A percentile compares a stretch with the other conserved stretches of the same genome.
These are phyloP conservation scores for Adrianichthys oophorus DNA, from an alignment of 2,797 vertebrate species.

Conservation along the genomic window DNA sequence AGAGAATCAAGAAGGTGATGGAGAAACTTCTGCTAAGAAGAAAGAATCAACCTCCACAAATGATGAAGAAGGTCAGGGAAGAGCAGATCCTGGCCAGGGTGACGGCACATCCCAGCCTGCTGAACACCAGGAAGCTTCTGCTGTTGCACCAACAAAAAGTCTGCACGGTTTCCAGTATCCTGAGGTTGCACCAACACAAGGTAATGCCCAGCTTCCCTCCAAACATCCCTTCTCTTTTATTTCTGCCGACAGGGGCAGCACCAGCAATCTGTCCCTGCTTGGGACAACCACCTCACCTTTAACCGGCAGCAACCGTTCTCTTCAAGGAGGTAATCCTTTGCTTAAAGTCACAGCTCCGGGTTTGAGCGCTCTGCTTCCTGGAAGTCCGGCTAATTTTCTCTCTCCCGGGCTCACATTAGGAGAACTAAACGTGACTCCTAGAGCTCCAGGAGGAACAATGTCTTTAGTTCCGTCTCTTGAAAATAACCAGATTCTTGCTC, in stretches of 20 bases:
- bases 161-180: slow-evolving; percentile 27
- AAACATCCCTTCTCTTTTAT: slow-evolving; percentile 30
- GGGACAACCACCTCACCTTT: slow-evolving; percentile 30
- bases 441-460: slow-evolving; percentile 4
- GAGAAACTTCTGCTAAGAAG: slow-evolving; percentile 1
- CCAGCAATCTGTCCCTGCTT: slow-evolving; percentile 30
- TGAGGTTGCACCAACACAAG: slow-evolving; percentile 19
- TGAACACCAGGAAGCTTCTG: slow-evolving; percentile 5
- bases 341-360: slow-evolving; percentile 11
- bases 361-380: slow-evolving; percentile 19
- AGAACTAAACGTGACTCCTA: slow-evolving; percentile 21
- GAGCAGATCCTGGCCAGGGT: slow-evolving; percentile 5
- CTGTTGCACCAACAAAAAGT: slow-evolving; percentile 5
- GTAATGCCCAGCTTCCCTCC: slow-evolving; percentile 12
- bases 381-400: slow-evolving; percentile 2
- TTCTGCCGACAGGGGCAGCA: slow-evolving; percentile 19
- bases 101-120: neutral
- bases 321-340: slow-evolving; percentile 36
- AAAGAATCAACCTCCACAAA: slow-evolving; percentile 16
- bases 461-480: slow-evolving; percentile 23
- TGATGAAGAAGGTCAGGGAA: neutral
- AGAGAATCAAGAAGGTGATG: neutral
- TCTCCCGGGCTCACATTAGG: slow-evolving; percentile 5
- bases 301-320: slow-evolving; percentile 33
- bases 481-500: slow-evolving; percentile 12